These are phyloP conservation scores for Leptonema lineaticorne DNA, from an alignment of 1,140 invertebrate genomes.

Conservation along the genomic window DNA sequence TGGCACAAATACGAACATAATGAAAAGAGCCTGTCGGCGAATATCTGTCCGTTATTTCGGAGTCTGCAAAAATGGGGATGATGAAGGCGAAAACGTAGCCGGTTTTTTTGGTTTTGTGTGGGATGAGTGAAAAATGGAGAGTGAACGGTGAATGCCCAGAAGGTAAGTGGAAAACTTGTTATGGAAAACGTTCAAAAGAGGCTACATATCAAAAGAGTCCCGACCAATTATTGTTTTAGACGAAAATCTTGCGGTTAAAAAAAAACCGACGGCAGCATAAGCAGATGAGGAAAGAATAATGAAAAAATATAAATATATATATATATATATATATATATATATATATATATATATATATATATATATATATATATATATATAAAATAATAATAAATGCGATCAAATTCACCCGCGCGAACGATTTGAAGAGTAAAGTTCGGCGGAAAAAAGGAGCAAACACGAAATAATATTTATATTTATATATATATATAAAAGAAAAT, in stretches of 20 bases:
- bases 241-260: background rate
- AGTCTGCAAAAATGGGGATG: conserved; percentile 16
- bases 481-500: too few species aligned
- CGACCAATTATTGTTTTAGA: conserved; percentile 25
- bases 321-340: too few species aligned
- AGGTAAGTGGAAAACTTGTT: conserved; percentile 31
- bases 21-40: conserved; percentile 18
- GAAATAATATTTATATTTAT: too few species aligned
- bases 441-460: too few species aligned
- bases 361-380: too few species aligned
- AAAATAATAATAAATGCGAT: too few species aligned
- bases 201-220: conserved; percentile 36
- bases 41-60: conserved; percentile 28
- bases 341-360: too few species aligned
- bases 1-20: too few species aligned
- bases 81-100: background rate
- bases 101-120: conserved; percentile 13
- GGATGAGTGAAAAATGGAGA: conserved; percentile 8
- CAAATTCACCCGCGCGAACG: too few species aligned
- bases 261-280: background rate
- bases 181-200: conserved; percentile 30
- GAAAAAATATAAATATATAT: too few species aligned
- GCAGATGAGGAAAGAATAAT: too few species aligned
- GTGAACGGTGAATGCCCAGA: conserved; percentile 21
- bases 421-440: too few species aligned